A percentile compares a stretch with the other conserved stretches of the same genome.
Evolutionary conservation across 2,797 vertebrate genomes (phyloP).

Genomic region (Chiloscyllium punctatum): DNA sequence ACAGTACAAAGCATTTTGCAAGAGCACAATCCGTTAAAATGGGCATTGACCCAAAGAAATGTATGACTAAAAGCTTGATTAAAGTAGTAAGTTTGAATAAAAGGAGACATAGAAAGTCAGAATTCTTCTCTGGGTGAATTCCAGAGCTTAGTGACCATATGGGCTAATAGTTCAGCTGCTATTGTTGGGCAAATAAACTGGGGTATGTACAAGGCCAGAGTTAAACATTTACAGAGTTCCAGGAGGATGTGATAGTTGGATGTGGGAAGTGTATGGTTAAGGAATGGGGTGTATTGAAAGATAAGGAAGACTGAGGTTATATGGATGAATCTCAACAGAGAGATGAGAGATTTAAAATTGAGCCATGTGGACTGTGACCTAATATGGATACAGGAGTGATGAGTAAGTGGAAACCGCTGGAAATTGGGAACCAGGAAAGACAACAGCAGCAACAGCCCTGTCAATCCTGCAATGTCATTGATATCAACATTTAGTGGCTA

Average conservation of each 20-base stretch:
- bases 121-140: background rate
- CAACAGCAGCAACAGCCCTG: too few relatives aligned
- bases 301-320: background rate
- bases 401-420: background rate
- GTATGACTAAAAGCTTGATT: background rate
- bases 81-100: background rate
- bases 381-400: background rate
- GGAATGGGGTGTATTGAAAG: background rate
- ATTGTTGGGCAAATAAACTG: background rate
- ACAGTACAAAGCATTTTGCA: background rate
- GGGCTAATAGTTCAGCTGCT: background rate
- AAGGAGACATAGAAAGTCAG: background rate
- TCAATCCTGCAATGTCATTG: too few relatives aligned
- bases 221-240: background rate
- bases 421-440: background rate
- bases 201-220: background rate
- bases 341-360: background rate
- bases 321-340: background rate
- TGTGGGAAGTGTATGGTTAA: too few relatives aligned
- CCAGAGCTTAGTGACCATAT: background rate
- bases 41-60: background rate
- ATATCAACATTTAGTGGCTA: too few relatives aligned
- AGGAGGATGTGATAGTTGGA: background rate
- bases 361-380: background rate
- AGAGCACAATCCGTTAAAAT: background rate